Evolutionary conservation across 1,140 invertebrate species (phyloP), one percentile per base, ranked within the genome.

Genomic region (Agraylea sexmaculata): DNA sequence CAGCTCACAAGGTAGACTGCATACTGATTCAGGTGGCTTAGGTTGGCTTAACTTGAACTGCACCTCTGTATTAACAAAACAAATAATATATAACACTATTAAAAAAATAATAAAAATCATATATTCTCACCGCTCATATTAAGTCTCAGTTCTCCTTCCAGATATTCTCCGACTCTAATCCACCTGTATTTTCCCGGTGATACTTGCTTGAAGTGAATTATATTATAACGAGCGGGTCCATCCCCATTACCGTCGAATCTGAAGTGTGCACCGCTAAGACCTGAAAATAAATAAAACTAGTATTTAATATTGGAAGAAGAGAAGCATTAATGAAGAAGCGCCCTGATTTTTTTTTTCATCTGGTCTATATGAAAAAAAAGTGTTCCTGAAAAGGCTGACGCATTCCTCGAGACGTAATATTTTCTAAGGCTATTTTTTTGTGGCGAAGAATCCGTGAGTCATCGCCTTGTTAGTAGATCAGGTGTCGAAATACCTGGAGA

Each of bases 141-240:
- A 2, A 91, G 64, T n/a, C 73, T 65, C 2, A 93, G 68, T 53
- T 77, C 74, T 8, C 82, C 85, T 51, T 86, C 78, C 17, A 79
- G 61, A 60, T 87, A 87, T 55, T 85, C 75, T 1, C 88, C 88
- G 1, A 93, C 87, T 42, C 78, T 77, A 10, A 87, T 69, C 90
- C 90, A 95, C 42, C 78, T 70, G 60, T 83, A 92, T 22, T 74
- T 68, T 1, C 80, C 82, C 0, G 65, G 69, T 2, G 68, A 62
- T 1, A 77, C 72, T 58, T 92, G 85, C 56, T 90, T 89, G 69
- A 92, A 96, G 57, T 95, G 91, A 31, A 95, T 80, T 41, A 95
- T 93, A 53, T 92, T 89, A 66, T 96, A 96, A 3, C 90, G 71
- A 0, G 89, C 85, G 1, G 91, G 90, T 0, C 89, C 91, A 53